Base-by-base conservation (phyloP, 2,797 vertebrate genomes). In the Rhinogobio ventralis region DNA sequence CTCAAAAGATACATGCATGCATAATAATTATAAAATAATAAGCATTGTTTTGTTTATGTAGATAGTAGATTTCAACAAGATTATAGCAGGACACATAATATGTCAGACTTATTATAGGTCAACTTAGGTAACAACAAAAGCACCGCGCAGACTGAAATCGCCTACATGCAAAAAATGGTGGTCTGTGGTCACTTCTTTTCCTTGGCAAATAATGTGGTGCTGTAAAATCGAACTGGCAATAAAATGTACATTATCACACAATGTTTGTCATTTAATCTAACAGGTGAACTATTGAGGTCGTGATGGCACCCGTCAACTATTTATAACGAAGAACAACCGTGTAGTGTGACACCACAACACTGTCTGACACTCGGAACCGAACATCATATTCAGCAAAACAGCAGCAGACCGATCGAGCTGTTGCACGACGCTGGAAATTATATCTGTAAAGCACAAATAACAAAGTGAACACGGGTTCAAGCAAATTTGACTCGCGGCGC, bases 261-360 rank as follows among this genome's bases (percentile, higher is more conserved):
- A 42, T 62, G 33, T 25, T 14, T 60, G 53, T 45, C 51, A 28
- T 69, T 20, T 45, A 49, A 25, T 64, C 55, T 74, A 36, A 73
- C 80, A 62, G 14, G 39, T 42, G 15, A n/a, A 53, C 7, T 23
- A 49, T 7, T 20, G 42, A 66, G 20, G 62, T 68, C 62, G 46
- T 55, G 30, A 64, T 68, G 25, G 19, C 46, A 76, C 15, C 39
- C 23, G 9, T 60, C 39, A 55, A 19, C 74, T 77, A 51, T 71
- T 79, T 51, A 36, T 64, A 80, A 55, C 36, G 8, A 75, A 81
- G 13, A 75, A 81, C 69, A 66, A 53, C 71, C 10, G 55, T 28
- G 8, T 5, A 39, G 23, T 23, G 33, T n/a, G 57, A 71, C 82
- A 69, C 42, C 23, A 64, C 81, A 33, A 13, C 51, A 45, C 82